Conservation (phyloP, 2,888 invertebrate genomes). For the Candidula unifasciata region DNA sequence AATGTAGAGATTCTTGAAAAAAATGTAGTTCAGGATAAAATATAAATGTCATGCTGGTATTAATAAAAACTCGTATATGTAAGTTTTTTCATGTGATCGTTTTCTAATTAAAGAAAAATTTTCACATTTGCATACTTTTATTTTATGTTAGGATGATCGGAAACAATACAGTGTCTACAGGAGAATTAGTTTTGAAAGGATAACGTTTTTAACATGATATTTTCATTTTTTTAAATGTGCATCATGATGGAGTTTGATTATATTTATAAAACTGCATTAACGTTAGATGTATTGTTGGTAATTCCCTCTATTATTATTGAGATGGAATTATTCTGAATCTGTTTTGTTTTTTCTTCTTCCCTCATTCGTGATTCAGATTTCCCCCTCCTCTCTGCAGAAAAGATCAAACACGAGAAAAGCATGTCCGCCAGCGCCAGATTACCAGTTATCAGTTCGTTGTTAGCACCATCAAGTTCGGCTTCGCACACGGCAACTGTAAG, state of each 20-base stretch:
- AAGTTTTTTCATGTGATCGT: too few relatives aligned
- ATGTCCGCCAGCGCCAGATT: slow-evolving; percentile 51
- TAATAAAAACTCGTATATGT: too few relatives aligned
- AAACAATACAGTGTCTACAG: too few relatives aligned
- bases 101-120: too few relatives aligned
- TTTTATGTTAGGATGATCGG: too few relatives aligned
- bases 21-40: too few relatives aligned
- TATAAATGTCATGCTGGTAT: too few relatives aligned
- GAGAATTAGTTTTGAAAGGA: too few relatives aligned
- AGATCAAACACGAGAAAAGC: slow-evolving; percentile 29
- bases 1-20: too few relatives aligned
- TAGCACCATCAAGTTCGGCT: slow-evolving; percentile 41
- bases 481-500: slow-evolving; percentile 35
- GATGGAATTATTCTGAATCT: neutral
- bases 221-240: neutral
- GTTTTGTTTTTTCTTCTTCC: neutral
- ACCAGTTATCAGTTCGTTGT: slow-evolving; percentile 51
- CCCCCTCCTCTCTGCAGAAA: neutral
- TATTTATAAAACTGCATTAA: neutral
- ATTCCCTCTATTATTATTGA: neutral
- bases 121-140: too few relatives aligned
- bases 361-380: slow-evolving; percentile 1
- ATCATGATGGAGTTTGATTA: neutral
- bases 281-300: too few relatives aligned
- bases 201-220: too few relatives aligned